Evolutionary conservation across 2,797 vertebrate species (phyloP), one percentile per base, ranked within the genome.

Genomic region (Phaenicophaeus curvirostris): DNA sequence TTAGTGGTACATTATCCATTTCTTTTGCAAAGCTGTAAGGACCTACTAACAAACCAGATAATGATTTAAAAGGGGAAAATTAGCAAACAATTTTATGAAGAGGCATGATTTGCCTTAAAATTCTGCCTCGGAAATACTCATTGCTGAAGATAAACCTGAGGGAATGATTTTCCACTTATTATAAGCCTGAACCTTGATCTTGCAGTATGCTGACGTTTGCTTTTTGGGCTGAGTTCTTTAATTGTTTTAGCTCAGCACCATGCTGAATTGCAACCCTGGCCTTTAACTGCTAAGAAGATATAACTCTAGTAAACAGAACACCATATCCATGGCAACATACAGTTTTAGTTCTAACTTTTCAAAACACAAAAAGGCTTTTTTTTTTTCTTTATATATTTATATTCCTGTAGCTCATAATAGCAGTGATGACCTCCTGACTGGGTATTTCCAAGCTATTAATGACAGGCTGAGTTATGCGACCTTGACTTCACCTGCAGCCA

Each of bases 381-480:
- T n/a, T 93, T 90, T 89, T 91, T 73, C 87, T 94, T 85, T 80
- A 82, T 94, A 83, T 79, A 91, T 94, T 94, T 96, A 93, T 89
- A 92, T 93, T 94, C 84, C 62, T 93, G 19, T 87, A 66, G 68
- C 77, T 95, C 85, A n/a, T 92, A 92, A 95, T 94, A 93, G 82
- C 72, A 87, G 67, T 92, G 91, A 95, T 94, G 93, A 96, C 96
- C 97, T 97, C 90, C 94, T 94, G 95, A 67, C 93, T 95, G 91
- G 90, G 81, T 90, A 94, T 96, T 95, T 95, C 93, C 76, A 74
- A 93, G 87, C 91, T 89, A 61, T 93, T 96, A 96, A 96, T 96
- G 94, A 95, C 82, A 94, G 87, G 50, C 90, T 95, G 94, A 92
- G 86, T 94, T 95, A 93, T 94, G 90, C 69, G 76, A 95, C 95